Evolutionary conservation across 2,113 vertebrate genomes (phyloP).

Genomic region (Cephalophus harveyi): DNA sequence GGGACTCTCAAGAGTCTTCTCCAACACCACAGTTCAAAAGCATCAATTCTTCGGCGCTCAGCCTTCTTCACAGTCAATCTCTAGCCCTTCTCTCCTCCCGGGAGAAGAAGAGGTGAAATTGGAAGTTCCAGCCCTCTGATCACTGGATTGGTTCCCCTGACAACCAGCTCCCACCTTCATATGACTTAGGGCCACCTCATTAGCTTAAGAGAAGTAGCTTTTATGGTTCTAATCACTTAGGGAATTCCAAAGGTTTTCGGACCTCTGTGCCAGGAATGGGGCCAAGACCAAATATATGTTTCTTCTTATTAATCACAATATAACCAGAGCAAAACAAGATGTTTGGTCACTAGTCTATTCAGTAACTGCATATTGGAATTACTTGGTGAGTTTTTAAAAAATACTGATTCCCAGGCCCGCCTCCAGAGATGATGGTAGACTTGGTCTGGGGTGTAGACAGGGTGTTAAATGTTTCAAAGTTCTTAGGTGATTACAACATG

Average conservation of each 20-base stretch:
- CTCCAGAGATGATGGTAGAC: not conserved
- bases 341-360: not conserved
- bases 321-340: not conserved
- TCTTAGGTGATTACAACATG: not conserved
- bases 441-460: not conserved
- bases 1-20: too few relatives aligned
- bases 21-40: too few relatives aligned
- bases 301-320: not conserved
- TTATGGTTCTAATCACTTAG: not conserved
- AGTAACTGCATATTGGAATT: not conserved
- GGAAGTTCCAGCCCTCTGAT: not conserved
- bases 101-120: not conserved
- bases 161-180: not conserved
- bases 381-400: not conserved
- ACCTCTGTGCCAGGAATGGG: not conserved
- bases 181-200: too few relatives aligned
- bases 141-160: not conserved
- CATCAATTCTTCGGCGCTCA: too few relatives aligned
- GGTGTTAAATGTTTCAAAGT: not conserved
- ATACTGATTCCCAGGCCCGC: not conserved
- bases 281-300: not conserved
- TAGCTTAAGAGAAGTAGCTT: too few relatives aligned
- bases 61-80: not conserved
- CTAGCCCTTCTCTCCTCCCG: not conserved
- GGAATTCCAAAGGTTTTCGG: not conserved